Evolutionary conservation across 2,797 vertebrate genomes (phyloP), one percentile per base, ranked within the genome.

Genomic region (Hafferia zeledoni): DNA sequence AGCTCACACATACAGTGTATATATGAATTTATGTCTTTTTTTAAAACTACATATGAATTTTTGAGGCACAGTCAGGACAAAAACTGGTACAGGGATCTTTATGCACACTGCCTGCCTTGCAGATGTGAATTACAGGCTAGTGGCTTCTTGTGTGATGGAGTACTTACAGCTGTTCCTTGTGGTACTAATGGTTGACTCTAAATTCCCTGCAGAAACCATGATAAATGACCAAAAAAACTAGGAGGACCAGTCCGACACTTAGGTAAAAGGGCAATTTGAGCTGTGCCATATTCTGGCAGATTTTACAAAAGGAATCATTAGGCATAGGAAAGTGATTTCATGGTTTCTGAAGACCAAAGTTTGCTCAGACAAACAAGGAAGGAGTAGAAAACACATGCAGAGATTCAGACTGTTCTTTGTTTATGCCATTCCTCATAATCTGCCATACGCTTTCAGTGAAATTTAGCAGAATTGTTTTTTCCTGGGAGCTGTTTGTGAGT

Each of bases 381-480:
- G 6, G 17, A 72, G 28, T 18, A 60, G 43, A 71, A 85, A 74
- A 67, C 24, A 55, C n/a, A 37, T 27, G 16, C 16, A 86, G 14
- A 72, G 13, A 64, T 47, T 78, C 52, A 52, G 31, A 23, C 5
- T 43, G 4, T 27, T 90, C 19, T 59, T 82, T 76, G 22, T 79
- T 88, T 49, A 25, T 22, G 18, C 8, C 23, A 27, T 89, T 82
- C 18, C 19, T 75, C 33, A 30, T 52, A 24, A 60, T 43, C n/a
- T 65, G 44, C 49, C 44, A 37, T 28, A 57, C 12, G 39, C 25
- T 49, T 79, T 82, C 71, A 82, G 52, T 83, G 52, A 87, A 64
- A 94, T 87, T 87, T 70, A 80, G 41, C 28, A 46, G 16, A 61
- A 18, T 17, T 24, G 5, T 41, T 88, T 33, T 90, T 82, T 88